A percentile compares a stretch with the other conserved stretches of the same genome.
Evolutionary conservation across 2,797 vertebrate genomes (phyloP).

Genomic region (Tenualosa thibaudeaui): DNA sequence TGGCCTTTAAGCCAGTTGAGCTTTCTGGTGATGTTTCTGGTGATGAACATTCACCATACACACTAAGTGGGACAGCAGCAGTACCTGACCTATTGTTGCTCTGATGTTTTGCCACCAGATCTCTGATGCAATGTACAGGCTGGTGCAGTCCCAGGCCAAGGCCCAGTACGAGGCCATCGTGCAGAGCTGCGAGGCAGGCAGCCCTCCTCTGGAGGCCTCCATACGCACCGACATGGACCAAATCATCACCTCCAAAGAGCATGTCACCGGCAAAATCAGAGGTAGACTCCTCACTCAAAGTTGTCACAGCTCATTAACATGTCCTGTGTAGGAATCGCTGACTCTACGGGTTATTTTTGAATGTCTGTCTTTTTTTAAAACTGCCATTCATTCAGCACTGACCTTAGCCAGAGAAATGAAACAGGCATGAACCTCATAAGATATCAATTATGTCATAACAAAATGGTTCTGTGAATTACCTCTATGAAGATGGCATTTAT

Average conservation of each 20-base stretch:
- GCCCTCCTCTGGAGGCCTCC: constrained; percentile 79
- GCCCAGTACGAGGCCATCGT: constrained; percentile 69
- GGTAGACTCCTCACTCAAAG: constrained; percentile 48
- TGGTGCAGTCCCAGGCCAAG: constrained; percentile 83
- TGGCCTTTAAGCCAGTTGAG: not conserved
- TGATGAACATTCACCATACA: not conserved
- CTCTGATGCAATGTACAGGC: constrained; percentile 83
- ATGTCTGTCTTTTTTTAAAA: not conserved
- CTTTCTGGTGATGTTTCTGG: not conserved
- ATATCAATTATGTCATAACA: not conserved
- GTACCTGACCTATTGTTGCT: not conserved
- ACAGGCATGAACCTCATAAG: not conserved
- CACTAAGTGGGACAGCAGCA: not conserved
- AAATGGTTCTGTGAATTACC: not conserved
- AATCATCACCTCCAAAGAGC: constrained; percentile 94
- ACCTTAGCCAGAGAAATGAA: not conserved
- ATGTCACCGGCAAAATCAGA: constrained; percentile 88
- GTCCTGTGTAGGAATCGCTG: not conserved
- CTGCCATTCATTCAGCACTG: not conserved
- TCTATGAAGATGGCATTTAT: not conserved
- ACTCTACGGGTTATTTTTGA: not conserved
- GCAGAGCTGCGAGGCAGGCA: constrained; percentile 73
- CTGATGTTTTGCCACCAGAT: constrained; percentile 70
- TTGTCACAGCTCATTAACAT: too few species aligned
- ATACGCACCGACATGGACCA: constrained; percentile 96